A percentile compares a stretch with the other conserved stretches of the same genome.
Evolutionary conservation across 2,113 vertebrate species (phyloP).

Genomic region (Grus americana): DNA sequence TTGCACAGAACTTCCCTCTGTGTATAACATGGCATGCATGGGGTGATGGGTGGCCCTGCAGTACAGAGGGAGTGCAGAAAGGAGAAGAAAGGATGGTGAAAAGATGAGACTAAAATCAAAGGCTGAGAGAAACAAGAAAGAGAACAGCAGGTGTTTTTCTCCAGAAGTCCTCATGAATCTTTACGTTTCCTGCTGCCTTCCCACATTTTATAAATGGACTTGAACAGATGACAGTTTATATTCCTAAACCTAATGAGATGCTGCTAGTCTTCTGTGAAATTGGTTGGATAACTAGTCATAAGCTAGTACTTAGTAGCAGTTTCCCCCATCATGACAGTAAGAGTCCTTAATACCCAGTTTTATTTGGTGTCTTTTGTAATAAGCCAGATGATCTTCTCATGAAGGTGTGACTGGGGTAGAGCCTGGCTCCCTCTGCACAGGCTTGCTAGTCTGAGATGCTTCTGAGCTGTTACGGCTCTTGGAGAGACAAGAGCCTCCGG

Average conservation of each 20-base stretch:
- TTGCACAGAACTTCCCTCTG: neutral
- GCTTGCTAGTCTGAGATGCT: neutral
- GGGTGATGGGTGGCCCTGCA: neutral
- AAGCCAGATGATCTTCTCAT: neutral
- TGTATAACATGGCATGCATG: neutral
- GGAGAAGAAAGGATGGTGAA: neutral
- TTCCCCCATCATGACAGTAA: neutral
- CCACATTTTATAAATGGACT: conserved; percentile 19
- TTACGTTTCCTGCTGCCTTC: conserved; percentile 61
- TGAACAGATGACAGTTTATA: neutral
- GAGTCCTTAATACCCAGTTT: neutral
- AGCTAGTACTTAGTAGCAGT: neutral
- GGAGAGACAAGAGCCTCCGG: neutral
- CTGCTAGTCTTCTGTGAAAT: conserved; percentile 7
- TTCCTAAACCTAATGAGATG: neutral
- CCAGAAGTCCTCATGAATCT: neutral
- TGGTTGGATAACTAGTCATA: neutral
- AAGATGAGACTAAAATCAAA: conserved; percentile 20
- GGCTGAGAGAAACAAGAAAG: neutral
- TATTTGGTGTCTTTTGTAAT: neutral
- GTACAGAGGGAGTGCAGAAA: neutral
- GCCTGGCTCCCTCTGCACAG: neutral
- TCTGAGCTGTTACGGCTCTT: neutral
- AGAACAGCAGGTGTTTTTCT: neutral
- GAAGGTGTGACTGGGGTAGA: neutral